Evolutionary conservation across 2,888 invertebrate species (phyloP), one percentile per base, ranked within the genome.

Genomic region (Dermolepida albohirtum): DNA sequence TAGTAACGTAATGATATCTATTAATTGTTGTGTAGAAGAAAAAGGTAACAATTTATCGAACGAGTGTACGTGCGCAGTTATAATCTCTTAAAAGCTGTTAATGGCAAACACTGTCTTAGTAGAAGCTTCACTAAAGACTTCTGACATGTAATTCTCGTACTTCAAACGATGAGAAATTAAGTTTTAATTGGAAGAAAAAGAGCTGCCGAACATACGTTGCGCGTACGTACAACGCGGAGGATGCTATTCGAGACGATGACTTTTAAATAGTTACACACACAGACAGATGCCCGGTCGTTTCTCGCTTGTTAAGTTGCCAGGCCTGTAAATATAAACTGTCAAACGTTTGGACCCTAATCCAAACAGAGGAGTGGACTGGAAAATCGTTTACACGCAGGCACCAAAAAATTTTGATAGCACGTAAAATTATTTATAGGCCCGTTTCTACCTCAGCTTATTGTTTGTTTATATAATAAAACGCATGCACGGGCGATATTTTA

Each of bases 321-420:
- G 65, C 68, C 70, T 57, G 70, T 70, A 70, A 70, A 71, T 68
- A 68, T 70, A 71, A 71, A 70, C 71, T 71, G 71, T 71, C 71
- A 71, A 71, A 71, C 66, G 70, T 71, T 70, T 69, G 68, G 70
- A 71, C 70, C 71, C 66, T 71, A 71, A 70, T 70, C 71, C 71
- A 72, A 72, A 72, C 70, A 66, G 39, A 67, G n/a, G 68, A 69
- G 64, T 68, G 68, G 72, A 67, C 68, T 64, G 67, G 67, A 54
- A 64, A 67, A 69, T 67, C 65, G 67, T 70, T 68, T 68, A 66
- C 70, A 34, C 34, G 62, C 70, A 63, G 66, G 70, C 70, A 50
- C 72, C 70, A 69, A 65, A 57, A 57, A 70, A 70, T 39, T 66
- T 66, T 66, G 39, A 66, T 66, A 47, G 66, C 66, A 49, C 66